These are phyloP conservation scores for Grus americana DNA, from an alignment of 2,113 vertebrate species.

Conservation along the genomic window DNA sequence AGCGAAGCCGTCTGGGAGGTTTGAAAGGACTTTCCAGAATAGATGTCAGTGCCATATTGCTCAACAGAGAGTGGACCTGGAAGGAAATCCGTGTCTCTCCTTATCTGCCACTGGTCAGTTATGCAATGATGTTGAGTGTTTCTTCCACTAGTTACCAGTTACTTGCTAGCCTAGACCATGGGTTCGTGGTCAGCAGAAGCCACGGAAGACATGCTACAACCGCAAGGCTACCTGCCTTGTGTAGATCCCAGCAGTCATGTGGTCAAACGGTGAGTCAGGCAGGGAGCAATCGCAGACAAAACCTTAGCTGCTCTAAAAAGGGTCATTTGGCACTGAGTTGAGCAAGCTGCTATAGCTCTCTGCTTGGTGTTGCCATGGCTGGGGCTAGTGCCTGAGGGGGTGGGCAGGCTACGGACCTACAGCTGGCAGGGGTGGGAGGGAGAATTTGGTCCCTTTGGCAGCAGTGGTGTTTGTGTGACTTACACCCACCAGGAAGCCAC, in stretches of 20 bases:
- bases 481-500: background rate
- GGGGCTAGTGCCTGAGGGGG: background rate
- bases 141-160: background rate
- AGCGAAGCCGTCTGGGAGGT: background rate
- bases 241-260: background rate
- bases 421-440: background rate
- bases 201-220: fast-evolving
- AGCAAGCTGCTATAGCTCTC: background rate
- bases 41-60: background rate
- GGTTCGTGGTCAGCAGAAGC: background rate
- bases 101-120: background rate
- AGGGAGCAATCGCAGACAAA: background rate
- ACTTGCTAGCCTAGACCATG: background rate
- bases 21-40: background rate
- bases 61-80: background rate
- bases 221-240: background rate
- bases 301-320: background rate
- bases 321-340: background rate
- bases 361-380: background rate
- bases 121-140: background rate
- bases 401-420: background rate
- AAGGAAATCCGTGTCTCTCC: background rate
- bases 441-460: background rate
- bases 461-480: background rate
- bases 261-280: background rate